Conservation (phyloP, 2,797 vertebrate genomes). For the Spinus olivaceus region DNA sequence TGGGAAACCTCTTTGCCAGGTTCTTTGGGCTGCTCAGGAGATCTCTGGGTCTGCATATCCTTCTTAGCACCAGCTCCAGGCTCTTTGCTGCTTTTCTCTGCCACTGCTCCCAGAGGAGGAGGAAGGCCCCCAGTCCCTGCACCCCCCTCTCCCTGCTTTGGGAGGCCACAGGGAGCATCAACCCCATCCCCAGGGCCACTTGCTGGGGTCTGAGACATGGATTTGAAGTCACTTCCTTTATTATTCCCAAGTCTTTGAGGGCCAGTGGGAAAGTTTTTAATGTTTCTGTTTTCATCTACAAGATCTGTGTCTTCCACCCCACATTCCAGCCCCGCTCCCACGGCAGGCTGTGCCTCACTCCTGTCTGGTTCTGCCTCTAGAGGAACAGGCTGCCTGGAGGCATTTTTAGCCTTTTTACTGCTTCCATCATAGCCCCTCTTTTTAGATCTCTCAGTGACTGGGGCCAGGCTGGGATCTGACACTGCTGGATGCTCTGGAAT, state of each 20-base stretch:
- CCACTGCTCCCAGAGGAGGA: background rate
- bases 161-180: background rate
- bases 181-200: background rate
- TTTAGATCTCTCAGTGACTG: background rate
- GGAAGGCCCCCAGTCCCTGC: background rate
- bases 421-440: slow-evolving; percentile 50
- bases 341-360: background rate
- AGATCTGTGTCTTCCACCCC: background rate
- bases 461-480: background rate
- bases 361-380: background rate
- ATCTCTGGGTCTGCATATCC: rapidly evolving
- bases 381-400: background rate
- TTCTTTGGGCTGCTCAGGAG: background rate
- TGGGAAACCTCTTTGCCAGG: background rate
- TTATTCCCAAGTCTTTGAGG: background rate
- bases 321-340: background rate
- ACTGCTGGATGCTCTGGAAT: background rate
- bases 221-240: background rate
- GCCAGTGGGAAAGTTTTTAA: slow-evolving; percentile 38
- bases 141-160: background rate
- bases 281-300: slow-evolving; percentile 73
- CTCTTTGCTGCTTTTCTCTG: background rate
- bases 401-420: slow-evolving; percentile 11
- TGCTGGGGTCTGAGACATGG: background rate
- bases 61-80: background rate